Evolutionary conservation across 2,797 vertebrate species (phyloP).

Genomic region (Sylvia borin): DNA sequence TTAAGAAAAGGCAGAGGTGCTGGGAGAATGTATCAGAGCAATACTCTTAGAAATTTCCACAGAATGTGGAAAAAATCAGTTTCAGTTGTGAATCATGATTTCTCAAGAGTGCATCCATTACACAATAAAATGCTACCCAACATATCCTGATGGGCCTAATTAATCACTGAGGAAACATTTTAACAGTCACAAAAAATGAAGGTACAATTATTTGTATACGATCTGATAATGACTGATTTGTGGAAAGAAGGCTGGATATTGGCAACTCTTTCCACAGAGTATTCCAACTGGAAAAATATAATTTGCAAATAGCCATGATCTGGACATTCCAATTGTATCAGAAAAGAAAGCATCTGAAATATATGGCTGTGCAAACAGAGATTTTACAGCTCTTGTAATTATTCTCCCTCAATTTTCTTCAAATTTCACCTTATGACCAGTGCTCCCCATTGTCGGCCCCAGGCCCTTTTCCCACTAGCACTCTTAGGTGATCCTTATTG

Average conservation of each 20-base stretch:
- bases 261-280: background rate
- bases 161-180: background rate
- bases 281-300: background rate
- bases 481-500: background rate
- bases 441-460: background rate
- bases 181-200: background rate
- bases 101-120: background rate
- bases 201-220: background rate
- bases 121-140: background rate
- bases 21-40: background rate
- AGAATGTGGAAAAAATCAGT: background rate
- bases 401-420: background rate
- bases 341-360: background rate
- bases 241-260: background rate
- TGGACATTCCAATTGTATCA: background rate
- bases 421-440: background rate
- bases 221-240: background rate
- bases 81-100: background rate
- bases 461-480: background rate
- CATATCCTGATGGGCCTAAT: background rate
- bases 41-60: background rate
- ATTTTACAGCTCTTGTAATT: background rate
- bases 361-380: background rate
- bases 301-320: background rate
- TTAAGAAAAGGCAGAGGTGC: background rate